These are phyloP conservation scores for Aphrocallistes beatrix DNA, from an alignment of 37 sponge, comb jelly and placozoan genomes.

Conservation along the genomic window DNA sequence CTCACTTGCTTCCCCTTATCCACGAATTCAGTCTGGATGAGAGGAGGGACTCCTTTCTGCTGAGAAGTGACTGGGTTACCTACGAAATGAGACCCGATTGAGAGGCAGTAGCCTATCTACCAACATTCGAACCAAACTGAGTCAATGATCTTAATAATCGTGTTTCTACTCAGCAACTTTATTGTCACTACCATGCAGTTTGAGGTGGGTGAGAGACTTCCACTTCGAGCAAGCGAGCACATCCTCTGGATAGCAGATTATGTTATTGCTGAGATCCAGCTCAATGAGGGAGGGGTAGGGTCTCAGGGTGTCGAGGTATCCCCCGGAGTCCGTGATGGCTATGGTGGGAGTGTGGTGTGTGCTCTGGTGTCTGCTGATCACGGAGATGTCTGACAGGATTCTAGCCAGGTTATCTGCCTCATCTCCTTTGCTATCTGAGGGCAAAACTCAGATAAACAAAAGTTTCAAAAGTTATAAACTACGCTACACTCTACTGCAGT, in stretches of 20 bases:
- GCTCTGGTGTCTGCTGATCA: neutral
- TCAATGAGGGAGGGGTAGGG: neutral
- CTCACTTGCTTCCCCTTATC: neutral
- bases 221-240: neutral
- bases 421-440: no score
- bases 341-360: neutral
- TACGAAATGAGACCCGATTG: neutral
- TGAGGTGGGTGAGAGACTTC: neutral
- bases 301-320: neutral
- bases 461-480: no score
- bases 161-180: no score
- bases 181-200: neutral
- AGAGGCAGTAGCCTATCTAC: neutral
- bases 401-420: neutral
- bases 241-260: neutral
- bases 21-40: neutral
- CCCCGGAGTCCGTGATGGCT: neutral
- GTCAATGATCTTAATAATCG: no score
- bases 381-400: neutral
- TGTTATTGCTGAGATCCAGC: neutral
- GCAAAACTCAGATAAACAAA: no score
- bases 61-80: slow-evolving; percentile 5
- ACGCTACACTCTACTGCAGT: no score
- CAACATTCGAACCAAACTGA: no score
- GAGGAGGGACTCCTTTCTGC: neutral